Base-by-base conservation (phyloP, 2,113 vertebrate genomes). In the Eclectus roratus region DNA sequence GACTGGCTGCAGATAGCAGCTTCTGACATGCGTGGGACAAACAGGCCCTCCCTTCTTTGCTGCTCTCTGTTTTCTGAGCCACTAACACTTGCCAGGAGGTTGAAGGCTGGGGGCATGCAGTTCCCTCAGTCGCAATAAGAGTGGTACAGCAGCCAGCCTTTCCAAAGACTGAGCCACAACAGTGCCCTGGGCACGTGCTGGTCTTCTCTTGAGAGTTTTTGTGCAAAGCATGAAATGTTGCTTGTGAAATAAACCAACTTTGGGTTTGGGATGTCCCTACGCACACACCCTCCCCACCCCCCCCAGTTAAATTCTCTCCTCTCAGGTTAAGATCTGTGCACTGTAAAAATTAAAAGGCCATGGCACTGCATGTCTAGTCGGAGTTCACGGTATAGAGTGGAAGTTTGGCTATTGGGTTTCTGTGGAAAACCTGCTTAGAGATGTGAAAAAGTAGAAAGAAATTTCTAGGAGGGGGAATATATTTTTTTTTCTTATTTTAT, bases 61-160 rank as follows among this genome's bases (percentile, higher is more conserved):
- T 60, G 31, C 28, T 71, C 29, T 24, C 46, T 78, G 17, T 47
- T 77, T 69, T 20, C 49, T 73, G 44, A 73, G 49, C 31, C 10
- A 5, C 4, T 9, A 25, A 21, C 13, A 18, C 58, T 25, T 52
- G 43, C 31, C 53, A 58, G 58, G 13, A 72, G 16, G 37, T n/a
- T 1, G 11, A 15, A 91, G 33, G 12, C 50, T 73, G 49, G 25
- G 56, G 73, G 39, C 17, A 27, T 3, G 2, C 7, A 10, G n/a
- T n/a, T 2, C 4, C 29, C 19, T 44, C 20, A 23, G 43, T 31
- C 1, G 0, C 29, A 44, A 43, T 31, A 61, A 43, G 19, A 31
- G 28, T 1, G 1, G 39, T 35, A 35, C 31, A 55, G 39, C 43
- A 58, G n/a, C 7, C 25, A 37, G 13, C 24, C 5, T 35, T 16